Percentiles rank a stretch among this genome's conserved stretches.
These are phyloP conservation scores for Daktulosphaira vitifoliae DNA, from an alignment of 1,140 invertebrate species.

Conservation along the genomic window DNA sequence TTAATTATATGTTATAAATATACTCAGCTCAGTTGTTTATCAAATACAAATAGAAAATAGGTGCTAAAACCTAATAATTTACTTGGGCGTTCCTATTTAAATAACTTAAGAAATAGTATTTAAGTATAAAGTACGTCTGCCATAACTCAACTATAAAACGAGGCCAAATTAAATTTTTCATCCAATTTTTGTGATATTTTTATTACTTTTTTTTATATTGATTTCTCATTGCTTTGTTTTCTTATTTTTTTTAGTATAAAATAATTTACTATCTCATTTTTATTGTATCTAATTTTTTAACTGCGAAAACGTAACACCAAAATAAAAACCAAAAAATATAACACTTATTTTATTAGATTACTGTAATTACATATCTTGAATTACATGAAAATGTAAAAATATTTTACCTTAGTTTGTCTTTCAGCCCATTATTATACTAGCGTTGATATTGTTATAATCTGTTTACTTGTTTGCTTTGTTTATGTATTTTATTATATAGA, in stretches of 20 bases:
- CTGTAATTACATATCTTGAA: slow-evolving; percentile 27
- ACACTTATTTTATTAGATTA: not conserved
- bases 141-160: not conserved
- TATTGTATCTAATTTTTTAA: slow-evolving; percentile 21
- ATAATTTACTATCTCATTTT: slow-evolving; percentile 12
- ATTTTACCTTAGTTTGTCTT: too few relatives aligned
- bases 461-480: slow-evolving; percentile 24
- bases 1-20: slow-evolving; percentile 11
- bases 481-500: slow-evolving; percentile 24
- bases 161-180: slow-evolving; percentile 25
- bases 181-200: slow-evolving; percentile 25
- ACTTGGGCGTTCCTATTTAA: slow-evolving; percentile 21
- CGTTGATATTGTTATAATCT: slow-evolving; percentile 8
- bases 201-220: slow-evolving; percentile 11
- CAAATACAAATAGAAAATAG: slow-evolving; percentile 15
- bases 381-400: not conserved
- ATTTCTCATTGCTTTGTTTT: not conserved
- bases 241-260: slow-evolving; percentile 2
- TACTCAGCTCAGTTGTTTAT: not conserved
- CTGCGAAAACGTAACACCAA: slow-evolving; percentile 21
- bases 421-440: not conserved
- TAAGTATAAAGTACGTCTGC: not conserved
- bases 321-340: not conserved
- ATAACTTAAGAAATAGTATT: slow-evolving; percentile 10
- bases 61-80: slow-evolving; percentile 28